Percentiles rank a stretch among this genome's conserved stretches.
These are phyloP conservation scores for Neoaliturus tenellus DNA, from an alignment of 2,888 invertebrate species.

Conservation along the genomic window DNA sequence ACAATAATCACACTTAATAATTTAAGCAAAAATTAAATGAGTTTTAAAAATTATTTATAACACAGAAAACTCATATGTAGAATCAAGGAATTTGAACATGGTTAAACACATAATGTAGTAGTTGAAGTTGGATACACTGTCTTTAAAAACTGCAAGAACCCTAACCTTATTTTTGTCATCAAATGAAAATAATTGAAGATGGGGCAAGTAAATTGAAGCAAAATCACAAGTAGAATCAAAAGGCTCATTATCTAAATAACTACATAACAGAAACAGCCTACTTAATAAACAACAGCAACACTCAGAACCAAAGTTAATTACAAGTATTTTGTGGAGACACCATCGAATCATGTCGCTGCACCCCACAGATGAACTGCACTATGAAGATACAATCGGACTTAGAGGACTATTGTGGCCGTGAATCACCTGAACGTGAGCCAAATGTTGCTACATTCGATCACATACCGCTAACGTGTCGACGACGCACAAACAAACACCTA, in stretches of 20 bases:
- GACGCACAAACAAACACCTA: constrained; percentile 38
- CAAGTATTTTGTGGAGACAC: constrained; percentile 33
- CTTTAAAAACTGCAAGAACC: no score
- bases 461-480: constrained; percentile 13
- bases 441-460: constrained; percentile 36
- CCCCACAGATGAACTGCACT: not conserved
- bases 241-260: no score
- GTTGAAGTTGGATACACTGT: no score
- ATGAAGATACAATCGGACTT: not conserved
- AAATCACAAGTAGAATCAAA: not conserved
- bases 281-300: no score
- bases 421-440: constrained; percentile 21
- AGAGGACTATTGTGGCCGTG: constrained; percentile 23
- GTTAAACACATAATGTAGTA: no score
- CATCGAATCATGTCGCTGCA: constrained; percentile 44
- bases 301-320: not conserved
- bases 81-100: no score
- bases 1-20: no score
- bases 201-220: not conserved
- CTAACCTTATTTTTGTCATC: not conserved
- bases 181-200: not conserved
- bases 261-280: no score
- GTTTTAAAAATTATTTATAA: no score
- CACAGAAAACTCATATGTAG: no score
- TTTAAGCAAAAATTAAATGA: no score